Base-by-base conservation (phyloP, 2,113 vertebrate species). In the Microcebus ravelobensis region DNA sequence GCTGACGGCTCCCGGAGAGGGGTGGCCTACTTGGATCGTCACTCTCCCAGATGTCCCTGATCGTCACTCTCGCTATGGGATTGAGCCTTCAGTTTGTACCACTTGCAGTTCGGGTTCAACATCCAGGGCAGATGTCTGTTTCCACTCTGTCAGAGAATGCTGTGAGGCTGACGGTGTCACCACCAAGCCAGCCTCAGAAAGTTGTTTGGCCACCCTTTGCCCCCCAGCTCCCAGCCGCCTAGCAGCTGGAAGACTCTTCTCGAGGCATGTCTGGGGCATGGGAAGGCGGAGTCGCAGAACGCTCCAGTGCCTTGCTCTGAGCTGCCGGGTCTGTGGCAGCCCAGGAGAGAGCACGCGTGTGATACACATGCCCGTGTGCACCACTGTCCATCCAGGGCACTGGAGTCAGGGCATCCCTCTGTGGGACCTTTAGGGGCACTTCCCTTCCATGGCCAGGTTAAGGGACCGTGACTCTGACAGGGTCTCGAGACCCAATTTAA, bases 21-120 rank as follows among this genome's bases (percentile, higher is more conserved):
- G 14, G 14, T 42, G 45, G 63, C 36, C 59, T 74, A 63, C 83
- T 96, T 79, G 61, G 57, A 55, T 52, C 79, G n/a, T 85, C 42
- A 3, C 21, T 93, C 84, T 87, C 70, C 81, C 90, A 93, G 67
- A 93, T 13, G 2, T 70, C 39, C 14, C 71, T 88, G 76, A 96
- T 42, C 42, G 42, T 42, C 42, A 42, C 42, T 42, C 42, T 42
- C 1, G 0, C 84, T 42, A 39, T 4, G 39, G 84, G 55, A 63
- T 5, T 68, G 71, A 92, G 29, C 36, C 77, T 76, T 94, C 61
- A 29, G 2, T 87, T 18, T 45, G 76, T 50, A 65, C 70, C 8
- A 15, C 73, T 70, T 94, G 52, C 39, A 45, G 14, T 59, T 48
- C 74, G 57, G 50, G 63, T 82, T 94, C 82, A 3, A 8, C 55